Base-by-base conservation (phyloP, 1,140 invertebrate genomes). In the Ceratina japonica region DNA sequence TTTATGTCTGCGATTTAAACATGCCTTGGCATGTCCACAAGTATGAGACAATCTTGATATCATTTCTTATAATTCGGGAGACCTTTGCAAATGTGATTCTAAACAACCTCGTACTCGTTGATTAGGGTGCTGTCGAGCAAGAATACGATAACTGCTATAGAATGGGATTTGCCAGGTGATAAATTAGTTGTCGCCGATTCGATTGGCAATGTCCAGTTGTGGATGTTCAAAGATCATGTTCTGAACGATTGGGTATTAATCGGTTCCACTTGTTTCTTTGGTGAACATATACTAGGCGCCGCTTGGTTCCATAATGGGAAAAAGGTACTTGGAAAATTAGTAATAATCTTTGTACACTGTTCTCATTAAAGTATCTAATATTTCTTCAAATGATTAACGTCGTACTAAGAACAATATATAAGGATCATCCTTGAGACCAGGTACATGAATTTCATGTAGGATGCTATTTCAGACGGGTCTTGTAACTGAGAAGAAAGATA, bases 221-320 rank as follows among this genome's bases (percentile, higher is more conserved):
- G 95, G 93, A 94, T 93, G 78, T 95, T 96, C 75, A 95, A 95
- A 85, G 96, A 97, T 79, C 94, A 96, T 89, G 90, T 97, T 37
- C 92, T 98, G 1, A 97, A 97, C 90, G 95, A 97, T n/a, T 98
- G 97, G 96, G 90, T 89, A 0, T 92, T 94, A 22, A 88, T 93
- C 64, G 92, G 91, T 24, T 91, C 89, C 7, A 86, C 90, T 2
- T 87, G 79, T 66, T 95, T 96, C 90, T 80, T 92, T 90, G 96
- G 96, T 20, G 97, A 98, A 92, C 95, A 96, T 81, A 97, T 98
- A 86, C 93, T 97, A 58, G 94, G 95, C 59, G 95, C 95, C 2
- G 94, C 94, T 24, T 98, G 97, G 93, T 98, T 97, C 90, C 96
- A 97, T 91, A 96, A 96, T 89, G 97, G 97, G 0, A 95, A 96